These are phyloP conservation scores for Exaiptasia diaphana DNA, from an alignment of 64 coral and sea anemone species.

Conservation along the genomic window DNA sequence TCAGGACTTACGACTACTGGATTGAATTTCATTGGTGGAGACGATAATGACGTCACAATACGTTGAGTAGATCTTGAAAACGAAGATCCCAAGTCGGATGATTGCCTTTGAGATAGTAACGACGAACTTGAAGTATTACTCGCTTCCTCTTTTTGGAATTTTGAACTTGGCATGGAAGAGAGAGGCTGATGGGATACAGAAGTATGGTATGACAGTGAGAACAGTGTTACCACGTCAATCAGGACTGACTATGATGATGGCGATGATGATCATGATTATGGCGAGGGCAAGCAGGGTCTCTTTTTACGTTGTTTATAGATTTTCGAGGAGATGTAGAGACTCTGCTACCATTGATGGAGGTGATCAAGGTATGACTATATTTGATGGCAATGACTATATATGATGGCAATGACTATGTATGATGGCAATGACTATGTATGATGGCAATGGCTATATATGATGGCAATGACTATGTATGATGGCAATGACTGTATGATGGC, in stretches of 20 bases:
- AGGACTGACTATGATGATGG: neutral
- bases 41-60: slow-evolving; percentile 79
- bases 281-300: too few species aligned
- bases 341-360: too few species aligned
- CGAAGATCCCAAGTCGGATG: slow-evolving; percentile 31
- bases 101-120: slow-evolving; percentile 8
- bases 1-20: slow-evolving; percentile 81
- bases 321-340: too few species aligned
- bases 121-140: slow-evolving; percentile 37
- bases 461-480: too few species aligned
- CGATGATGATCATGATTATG: too few species aligned
- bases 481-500: too few species aligned
- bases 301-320: too few species aligned
- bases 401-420: too few species aligned
- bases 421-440: too few species aligned
- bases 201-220: neutral
- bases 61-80: slow-evolving; percentile 52
- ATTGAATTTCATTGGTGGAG: slow-evolving; percentile 98
- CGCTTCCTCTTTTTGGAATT: slow-evolving; percentile 39
- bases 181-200: slow-evolving; percentile 81
- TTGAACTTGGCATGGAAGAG: slow-evolving; percentile 84
- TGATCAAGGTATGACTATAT: too few species aligned
- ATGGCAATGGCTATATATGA: too few species aligned
- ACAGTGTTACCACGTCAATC: neutral
- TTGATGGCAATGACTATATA: too few species aligned